A percentile compares a stretch with the other conserved stretches of the same genome.
These are phyloP conservation scores for Nasua narica DNA, from an alignment of 2,797 vertebrate species.

Conservation along the genomic window DNA sequence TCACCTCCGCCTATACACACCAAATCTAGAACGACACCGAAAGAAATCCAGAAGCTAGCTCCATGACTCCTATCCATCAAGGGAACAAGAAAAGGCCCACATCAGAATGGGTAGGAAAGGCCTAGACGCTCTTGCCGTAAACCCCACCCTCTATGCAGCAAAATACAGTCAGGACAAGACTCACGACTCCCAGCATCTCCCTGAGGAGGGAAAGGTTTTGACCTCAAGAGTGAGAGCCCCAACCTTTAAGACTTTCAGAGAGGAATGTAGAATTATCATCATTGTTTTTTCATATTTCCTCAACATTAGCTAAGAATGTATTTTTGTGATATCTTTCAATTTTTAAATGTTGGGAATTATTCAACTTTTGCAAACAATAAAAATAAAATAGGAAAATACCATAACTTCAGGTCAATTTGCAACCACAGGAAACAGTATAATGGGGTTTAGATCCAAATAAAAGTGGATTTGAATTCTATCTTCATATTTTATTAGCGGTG, in stretches of 20 bases:
- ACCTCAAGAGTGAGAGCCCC: neutral
- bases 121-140: too few relatives aligned
- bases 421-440: neutral
- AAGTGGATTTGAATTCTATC: neutral
- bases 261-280: neutral
- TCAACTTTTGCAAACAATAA: neutral
- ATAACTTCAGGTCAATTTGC: neutral
- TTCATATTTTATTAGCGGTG: neutral
- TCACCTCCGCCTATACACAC: neutral
- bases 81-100: neutral
- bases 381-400: neutral
- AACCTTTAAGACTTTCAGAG: neutral
- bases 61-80: neutral
- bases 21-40: neutral
- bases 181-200: neutral
- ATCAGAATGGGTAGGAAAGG: neutral
- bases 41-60: neutral
- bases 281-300: neutral
- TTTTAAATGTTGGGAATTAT: neutral
- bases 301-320: neutral
- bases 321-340: neutral
- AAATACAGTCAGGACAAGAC: neutral
- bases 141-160: neutral
- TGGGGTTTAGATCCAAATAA: neutral
- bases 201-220: neutral